Conservation (phyloP, 2,888 invertebrate genomes). For the Mythimna impura region DNA sequence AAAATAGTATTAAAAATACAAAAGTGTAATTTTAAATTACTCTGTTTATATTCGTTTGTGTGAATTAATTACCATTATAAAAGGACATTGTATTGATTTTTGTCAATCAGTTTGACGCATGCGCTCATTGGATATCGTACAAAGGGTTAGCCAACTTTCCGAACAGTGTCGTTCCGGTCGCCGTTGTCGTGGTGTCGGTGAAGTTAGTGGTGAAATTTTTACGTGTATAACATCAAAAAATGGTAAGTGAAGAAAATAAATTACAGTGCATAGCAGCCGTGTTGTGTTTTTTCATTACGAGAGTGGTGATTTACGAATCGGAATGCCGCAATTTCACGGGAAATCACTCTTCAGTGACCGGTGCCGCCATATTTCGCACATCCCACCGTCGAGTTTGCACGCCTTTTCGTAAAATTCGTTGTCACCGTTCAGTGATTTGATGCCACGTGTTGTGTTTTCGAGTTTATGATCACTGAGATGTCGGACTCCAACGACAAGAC, state of each 20-base stretch:
- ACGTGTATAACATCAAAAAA: constrained; percentile 90
- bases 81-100: constrained; percentile 77
- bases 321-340: constrained; percentile 78
- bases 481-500: constrained; percentile 60
- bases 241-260: constrained; percentile 88
- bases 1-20: constrained; percentile 13
- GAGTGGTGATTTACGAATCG: constrained; percentile 70
- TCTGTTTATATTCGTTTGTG: constrained; percentile 5
- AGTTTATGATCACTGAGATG: constrained; percentile 62
- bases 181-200: constrained; percentile 89
- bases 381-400: constrained; percentile 86
- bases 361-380: constrained; percentile 90
- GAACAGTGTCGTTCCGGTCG: constrained; percentile 89
- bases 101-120: constrained; percentile 85
- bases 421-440: constrained; percentile 89
- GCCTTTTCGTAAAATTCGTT: constrained; percentile 86
- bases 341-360: constrained; percentile 81
- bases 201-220: constrained; percentile 89
- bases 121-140: constrained; percentile 86
- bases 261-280: constrained; percentile 80
- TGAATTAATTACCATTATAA: constrained; percentile 51
- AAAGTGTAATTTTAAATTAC: constrained; percentile 17
- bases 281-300: constrained; percentile 74
- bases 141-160: constrained; percentile 86
- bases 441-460: constrained; percentile 88